phyloP scores from a whole-genome alignment of 1,140 invertebrate species.

The Anastatus disparis region DNA sequence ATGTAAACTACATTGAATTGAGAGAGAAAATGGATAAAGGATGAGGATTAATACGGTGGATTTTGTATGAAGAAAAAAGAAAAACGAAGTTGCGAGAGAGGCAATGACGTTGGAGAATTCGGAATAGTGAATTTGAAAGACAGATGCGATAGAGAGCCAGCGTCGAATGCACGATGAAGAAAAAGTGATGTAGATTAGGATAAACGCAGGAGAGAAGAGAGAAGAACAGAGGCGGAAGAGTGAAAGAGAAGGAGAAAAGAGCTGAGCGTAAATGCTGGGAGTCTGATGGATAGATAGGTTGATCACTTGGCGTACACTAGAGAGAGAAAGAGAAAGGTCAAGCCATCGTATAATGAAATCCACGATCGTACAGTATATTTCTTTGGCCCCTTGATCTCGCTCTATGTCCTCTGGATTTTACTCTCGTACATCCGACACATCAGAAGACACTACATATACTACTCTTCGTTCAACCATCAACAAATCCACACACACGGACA shows the following conservation, averaged over 20 bases:
- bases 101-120: background rate
- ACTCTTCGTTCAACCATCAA: background rate
- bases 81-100: background rate
- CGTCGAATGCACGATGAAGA: background rate
- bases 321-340: background rate
- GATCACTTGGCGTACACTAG: no score
- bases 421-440: no score
- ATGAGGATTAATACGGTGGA: background rate
- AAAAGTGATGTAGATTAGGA: background rate
- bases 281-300: no score
- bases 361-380: background rate
- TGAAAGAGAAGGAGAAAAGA: background rate
- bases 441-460: no score
- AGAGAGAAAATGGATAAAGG: background rate
- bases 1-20: no score
- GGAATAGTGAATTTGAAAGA: background rate
- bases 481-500: background rate
- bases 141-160: background rate
- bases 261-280: no score
- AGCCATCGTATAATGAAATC: constrained; percentile 7
- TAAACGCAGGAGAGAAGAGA: background rate
- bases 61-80: background rate
- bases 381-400: background rate
- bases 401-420: no score
- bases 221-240: background rate